These are phyloP conservation scores for Netelia melanura DNA, from an alignment of 2,888 invertebrate genomes.

Conservation along the genomic window DNA sequence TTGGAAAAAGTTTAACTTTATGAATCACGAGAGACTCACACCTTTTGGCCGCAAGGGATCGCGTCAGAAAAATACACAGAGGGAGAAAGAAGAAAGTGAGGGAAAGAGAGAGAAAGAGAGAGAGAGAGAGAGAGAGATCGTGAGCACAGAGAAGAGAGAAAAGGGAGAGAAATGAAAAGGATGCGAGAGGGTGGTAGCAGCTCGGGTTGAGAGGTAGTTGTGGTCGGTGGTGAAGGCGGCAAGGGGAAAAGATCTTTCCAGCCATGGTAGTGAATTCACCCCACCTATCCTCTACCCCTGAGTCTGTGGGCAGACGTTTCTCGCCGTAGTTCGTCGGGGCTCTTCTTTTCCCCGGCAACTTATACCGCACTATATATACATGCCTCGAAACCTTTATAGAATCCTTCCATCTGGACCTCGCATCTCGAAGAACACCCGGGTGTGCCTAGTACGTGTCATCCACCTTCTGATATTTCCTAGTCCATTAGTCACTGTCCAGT, in stretches of 20 bases:
- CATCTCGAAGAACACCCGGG: too few species aligned
- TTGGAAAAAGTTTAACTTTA: constrained; percentile 60
- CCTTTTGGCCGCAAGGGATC: constrained; percentile 18
- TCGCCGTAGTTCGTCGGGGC: constrained; percentile 1
- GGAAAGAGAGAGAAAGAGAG: background rate
- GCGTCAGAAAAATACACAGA: constrained; percentile 18
- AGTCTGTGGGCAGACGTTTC: constrained; percentile 10
- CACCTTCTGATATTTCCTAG: constrained; percentile 19
- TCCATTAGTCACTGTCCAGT: constrained; percentile 80
- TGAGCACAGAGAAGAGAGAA: background rate
- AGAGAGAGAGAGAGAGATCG: too few species aligned
- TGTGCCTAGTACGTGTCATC: background rate
- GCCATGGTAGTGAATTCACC: constrained; percentile 12
- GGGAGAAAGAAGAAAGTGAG: constrained; percentile 20
- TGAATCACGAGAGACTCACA: constrained; percentile 42
- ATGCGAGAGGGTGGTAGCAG: background rate
- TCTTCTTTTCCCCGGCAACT: constrained; percentile 46
- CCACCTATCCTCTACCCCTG: background rate
- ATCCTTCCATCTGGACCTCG: constrained; percentile 28
- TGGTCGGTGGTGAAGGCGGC: constrained; percentile 38
- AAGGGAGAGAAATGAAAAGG: background rate
- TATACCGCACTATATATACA: background rate
- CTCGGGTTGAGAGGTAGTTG: constrained; percentile 7
- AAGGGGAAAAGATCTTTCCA: constrained; percentile 48
- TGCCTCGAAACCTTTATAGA: background rate